A percentile compares a stretch with the other conserved stretches of the same genome.
These are phyloP conservation scores for Pangasius djambal DNA, from an alignment of 2,797 vertebrate genomes.

Conservation along the genomic window DNA sequence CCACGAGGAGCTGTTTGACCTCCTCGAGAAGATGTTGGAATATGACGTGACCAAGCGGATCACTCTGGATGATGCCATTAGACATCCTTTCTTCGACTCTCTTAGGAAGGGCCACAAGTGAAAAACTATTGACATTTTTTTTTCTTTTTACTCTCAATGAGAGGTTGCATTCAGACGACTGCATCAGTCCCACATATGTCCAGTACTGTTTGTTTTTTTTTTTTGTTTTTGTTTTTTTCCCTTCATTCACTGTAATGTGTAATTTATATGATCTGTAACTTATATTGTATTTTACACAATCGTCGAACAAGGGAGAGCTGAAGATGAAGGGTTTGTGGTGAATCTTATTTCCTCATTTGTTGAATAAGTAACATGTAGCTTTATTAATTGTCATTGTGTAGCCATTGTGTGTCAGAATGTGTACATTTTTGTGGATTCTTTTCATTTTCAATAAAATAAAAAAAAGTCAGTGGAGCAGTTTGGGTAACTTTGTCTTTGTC, in stretches of 20 bases:
- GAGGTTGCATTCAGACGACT: slow-evolving; percentile 71
- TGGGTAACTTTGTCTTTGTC: neutral
- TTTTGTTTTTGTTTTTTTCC: neutral
- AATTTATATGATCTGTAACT: slow-evolving; percentile 62
- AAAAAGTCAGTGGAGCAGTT: neutral
- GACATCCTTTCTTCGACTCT: slow-evolving; percentile 81
- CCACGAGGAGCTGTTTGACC: slow-evolving; percentile 84
- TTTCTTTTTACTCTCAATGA: slow-evolving; percentile 65
- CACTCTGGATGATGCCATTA: slow-evolving; percentile 80
- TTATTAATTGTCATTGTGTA: slow-evolving; percentile 15
- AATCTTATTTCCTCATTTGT: neutral
- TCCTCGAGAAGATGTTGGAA: slow-evolving; percentile 85
- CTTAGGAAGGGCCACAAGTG: slow-evolving; percentile 62
- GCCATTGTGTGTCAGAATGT: neutral
- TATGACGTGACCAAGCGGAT: slow-evolving; percentile 84
- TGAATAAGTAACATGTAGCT: neutral
- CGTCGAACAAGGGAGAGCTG: neutral
- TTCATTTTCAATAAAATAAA: slow-evolving; percentile 15
- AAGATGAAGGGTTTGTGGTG: neutral
- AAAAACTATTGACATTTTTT: neutral
- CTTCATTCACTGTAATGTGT: slow-evolving; percentile 48
- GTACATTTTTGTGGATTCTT: neutral
- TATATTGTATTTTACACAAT: slow-evolving; percentile 29
- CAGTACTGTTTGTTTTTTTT: slow-evolving; percentile 13
- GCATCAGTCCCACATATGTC: slow-evolving; percentile 84